Conservation (phyloP, 2,888 invertebrate species). For the Parasteatoda lunata region DNA sequence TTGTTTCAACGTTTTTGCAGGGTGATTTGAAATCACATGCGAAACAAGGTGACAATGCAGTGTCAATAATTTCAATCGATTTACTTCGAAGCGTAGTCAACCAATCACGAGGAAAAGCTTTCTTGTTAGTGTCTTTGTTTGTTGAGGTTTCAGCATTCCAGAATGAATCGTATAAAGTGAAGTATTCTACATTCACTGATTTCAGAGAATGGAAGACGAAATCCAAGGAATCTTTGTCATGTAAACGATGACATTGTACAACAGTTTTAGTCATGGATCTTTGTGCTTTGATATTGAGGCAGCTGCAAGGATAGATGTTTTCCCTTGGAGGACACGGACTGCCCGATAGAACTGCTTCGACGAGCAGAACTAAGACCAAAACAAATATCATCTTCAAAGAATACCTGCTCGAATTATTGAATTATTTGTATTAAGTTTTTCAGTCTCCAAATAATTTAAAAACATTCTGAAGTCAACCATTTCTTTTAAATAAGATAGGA, state of each 20-base stretch:
- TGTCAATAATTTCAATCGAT: slow-evolving; percentile 43
- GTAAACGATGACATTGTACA: slow-evolving; percentile 36
- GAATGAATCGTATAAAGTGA: slow-evolving; percentile 54
- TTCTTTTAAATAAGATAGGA: no score
- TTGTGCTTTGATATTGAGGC: neutral
- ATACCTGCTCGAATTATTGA: no score
- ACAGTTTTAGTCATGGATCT: slow-evolving; percentile 14
- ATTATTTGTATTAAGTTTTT: no score
- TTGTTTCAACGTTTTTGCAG: slow-evolving; percentile 30
- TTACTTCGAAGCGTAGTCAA: slow-evolving; percentile 28
- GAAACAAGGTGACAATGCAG: slow-evolving; percentile 28
- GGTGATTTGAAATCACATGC: slow-evolving; percentile 16
- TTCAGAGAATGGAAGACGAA: slow-evolving; percentile 18
- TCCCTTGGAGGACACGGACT: slow-evolving; percentile 36
- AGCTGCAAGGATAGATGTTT: slow-evolving; percentile 50
- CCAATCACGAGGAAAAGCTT: slow-evolving; percentile 35
- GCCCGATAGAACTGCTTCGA: neutral
- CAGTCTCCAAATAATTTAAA: no score
- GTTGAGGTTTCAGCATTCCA: slow-evolving; percentile 32
- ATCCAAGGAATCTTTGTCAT: neutral
- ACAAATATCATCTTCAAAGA: neutral
- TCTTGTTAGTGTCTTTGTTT: neutral
- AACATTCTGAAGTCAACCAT: no score
- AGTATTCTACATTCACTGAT: slow-evolving; percentile 37
- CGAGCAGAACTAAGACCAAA: neutral